Conservation (phyloP, 1,140 invertebrate species). For the Conus betulinus region DNA sequence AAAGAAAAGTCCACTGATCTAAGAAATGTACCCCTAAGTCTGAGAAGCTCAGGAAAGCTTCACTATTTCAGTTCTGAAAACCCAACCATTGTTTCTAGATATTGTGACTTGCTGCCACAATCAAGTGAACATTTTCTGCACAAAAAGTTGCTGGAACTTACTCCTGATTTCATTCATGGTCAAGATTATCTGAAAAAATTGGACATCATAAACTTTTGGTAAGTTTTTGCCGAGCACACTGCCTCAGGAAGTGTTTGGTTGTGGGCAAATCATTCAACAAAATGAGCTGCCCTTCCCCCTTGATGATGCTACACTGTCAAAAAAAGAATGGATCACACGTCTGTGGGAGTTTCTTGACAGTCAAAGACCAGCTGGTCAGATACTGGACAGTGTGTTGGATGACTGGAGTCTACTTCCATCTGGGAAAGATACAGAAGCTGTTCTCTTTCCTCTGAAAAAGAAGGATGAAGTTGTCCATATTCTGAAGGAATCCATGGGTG, state of each 20-base stretch:
- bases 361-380: neutral
- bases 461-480: constrained; percentile 10
- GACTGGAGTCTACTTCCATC: constrained; percentile 29
- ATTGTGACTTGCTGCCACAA: neutral
- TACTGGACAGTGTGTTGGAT: neutral
- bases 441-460: constrained; percentile 19
- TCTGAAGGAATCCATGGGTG: neutral
- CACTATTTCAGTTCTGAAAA: neutral
- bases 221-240: neutral
- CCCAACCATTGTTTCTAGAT: neutral
- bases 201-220: neutral
- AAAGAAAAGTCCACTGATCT: neutral
- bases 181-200: neutral
- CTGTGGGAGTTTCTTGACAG: constrained; percentile 9
- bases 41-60: neutral
- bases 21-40: neutral
- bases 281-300: neutral
- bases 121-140: constrained; percentile 5
- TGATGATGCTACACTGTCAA: neutral
- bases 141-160: neutral
- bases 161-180: neutral
- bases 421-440: neutral
- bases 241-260: neutral
- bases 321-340: neutral
- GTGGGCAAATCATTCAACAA: neutral